Evolutionary conservation across 2,113 vertebrate species (phyloP).

Genomic region (Stigmatopora nigra): DNA sequence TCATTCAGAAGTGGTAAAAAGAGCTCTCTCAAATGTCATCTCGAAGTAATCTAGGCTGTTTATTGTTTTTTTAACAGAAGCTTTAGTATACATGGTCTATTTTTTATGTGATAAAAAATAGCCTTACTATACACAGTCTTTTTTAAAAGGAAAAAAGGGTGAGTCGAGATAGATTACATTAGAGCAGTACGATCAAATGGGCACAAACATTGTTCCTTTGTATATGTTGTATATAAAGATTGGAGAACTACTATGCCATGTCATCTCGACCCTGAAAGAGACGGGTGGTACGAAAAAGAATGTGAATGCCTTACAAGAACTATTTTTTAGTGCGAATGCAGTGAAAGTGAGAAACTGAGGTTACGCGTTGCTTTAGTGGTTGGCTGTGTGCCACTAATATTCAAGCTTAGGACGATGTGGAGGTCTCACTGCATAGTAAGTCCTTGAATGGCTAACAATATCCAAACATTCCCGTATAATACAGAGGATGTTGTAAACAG

Average conservation of each 20-base stretch:
- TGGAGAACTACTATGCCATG: slow-evolving; percentile 52
- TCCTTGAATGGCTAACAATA: slow-evolving; percentile 56
- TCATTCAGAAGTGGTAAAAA: no score
- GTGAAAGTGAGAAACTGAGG: slow-evolving; percentile 33
- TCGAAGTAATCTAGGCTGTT: neutral
- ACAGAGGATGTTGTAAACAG: slow-evolving; percentile 39
- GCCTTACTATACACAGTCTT: no score
- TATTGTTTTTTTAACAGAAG: slow-evolving; percentile 1
- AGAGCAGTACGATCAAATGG: slow-evolving; percentile 11
- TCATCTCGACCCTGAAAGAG: slow-evolving; percentile 45
- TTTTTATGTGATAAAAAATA: neutral
- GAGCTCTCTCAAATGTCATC: no score
- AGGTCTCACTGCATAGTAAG: slow-evolving; percentile 66
- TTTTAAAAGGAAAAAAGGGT: no score
- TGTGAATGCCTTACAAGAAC: no score
- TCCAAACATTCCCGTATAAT: slow-evolving; percentile 49
- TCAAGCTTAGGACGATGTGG: slow-evolving; percentile 72
- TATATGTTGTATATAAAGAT: slow-evolving; percentile 32
- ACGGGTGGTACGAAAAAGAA: slow-evolving; percentile 42
- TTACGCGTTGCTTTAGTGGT: slow-evolving; percentile 43
- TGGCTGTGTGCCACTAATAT: slow-evolving; percentile 73
- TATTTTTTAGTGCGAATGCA: neutral
- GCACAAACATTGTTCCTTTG: slow-evolving; percentile 37
- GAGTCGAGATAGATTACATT: neutral
- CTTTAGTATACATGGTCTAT: no score